Conservation (phyloP, 2,113 vertebrate species). For the Campylorhamphus procurvoides region DNA sequence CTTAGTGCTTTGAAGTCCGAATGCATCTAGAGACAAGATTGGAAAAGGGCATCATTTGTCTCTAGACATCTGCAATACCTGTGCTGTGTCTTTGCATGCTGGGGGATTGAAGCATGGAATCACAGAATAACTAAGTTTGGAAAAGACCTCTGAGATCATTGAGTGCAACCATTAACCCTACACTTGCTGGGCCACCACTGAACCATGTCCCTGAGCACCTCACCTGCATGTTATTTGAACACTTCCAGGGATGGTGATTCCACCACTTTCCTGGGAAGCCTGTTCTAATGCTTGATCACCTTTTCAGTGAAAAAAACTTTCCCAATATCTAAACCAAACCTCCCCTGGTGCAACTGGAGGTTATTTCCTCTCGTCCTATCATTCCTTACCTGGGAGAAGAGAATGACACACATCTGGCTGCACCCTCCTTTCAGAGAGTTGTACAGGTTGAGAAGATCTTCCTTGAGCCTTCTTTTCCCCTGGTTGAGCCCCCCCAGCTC, state of each 20-base stretch:
- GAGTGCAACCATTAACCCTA: not conserved
- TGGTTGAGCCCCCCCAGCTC: not conserved
- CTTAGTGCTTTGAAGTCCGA: not conserved
- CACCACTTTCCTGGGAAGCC: not conserved
- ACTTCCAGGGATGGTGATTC: not conserved
- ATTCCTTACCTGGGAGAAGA: not conserved
- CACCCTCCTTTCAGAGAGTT: not conserved
- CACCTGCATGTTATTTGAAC: not conserved
- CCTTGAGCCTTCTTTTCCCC: not conserved
- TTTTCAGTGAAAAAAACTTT: not conserved
- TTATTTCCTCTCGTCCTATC: not conserved
- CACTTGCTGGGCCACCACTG: not conserved
- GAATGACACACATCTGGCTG: not conserved
- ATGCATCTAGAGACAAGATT: not conserved
- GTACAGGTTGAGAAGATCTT: not conserved
- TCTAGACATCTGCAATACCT: not conserved
- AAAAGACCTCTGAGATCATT: not conserved
- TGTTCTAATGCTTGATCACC: not conserved
- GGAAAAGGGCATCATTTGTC: not conserved
- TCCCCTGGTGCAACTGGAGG: rapidly evolving
- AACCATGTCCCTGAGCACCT: not conserved
- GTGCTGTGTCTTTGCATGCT: not conserved
- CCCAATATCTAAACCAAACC: not conserved
- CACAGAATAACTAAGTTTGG: not conserved
- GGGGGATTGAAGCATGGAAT: not conserved